Conservation (phyloP, 2,113 vertebrate species). For the Lanius collurio region DNA sequence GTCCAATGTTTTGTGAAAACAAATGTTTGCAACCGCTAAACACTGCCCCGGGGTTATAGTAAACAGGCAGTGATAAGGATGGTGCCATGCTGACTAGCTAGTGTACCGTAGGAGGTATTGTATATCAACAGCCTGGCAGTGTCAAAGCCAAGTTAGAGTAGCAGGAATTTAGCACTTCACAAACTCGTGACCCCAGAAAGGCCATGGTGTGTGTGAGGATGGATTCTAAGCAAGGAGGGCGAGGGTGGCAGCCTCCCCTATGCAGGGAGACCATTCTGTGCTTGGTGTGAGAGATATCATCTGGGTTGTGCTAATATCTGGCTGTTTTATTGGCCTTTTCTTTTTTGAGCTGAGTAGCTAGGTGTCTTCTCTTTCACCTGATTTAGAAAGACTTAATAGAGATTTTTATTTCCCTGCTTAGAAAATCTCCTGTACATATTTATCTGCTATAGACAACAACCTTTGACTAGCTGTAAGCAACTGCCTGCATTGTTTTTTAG, state of each 20-base stretch:
- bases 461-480: not conserved
- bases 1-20: not conserved
- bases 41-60: not conserved
- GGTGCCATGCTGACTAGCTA: conserved; percentile 41
- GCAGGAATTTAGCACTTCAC: conserved; percentile 33
- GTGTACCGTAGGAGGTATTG: not conserved
- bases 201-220: not conserved
- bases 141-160: conserved; percentile 28
- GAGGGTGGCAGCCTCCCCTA: not conserved
- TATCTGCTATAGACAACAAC: not conserved
- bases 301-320: not conserved
- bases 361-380: not conserved
- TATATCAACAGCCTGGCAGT: conserved; percentile 26
- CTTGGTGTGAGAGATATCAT: not conserved
- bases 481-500: not conserved
- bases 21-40: not conserved
- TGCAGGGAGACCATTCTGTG: not conserved
- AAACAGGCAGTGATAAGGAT: conserved; percentile 2
- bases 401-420: not conserved
- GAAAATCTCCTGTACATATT: not conserved
- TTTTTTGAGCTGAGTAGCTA: not conserved
- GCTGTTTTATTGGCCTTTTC: not conserved
- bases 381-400: not conserved
- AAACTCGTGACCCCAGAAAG: not conserved
- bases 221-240: not conserved